Evolutionary conservation across 37 sponge, comb jelly and placozoan genomes (phyloP).

Genomic region (Geodia barretti): DNA sequence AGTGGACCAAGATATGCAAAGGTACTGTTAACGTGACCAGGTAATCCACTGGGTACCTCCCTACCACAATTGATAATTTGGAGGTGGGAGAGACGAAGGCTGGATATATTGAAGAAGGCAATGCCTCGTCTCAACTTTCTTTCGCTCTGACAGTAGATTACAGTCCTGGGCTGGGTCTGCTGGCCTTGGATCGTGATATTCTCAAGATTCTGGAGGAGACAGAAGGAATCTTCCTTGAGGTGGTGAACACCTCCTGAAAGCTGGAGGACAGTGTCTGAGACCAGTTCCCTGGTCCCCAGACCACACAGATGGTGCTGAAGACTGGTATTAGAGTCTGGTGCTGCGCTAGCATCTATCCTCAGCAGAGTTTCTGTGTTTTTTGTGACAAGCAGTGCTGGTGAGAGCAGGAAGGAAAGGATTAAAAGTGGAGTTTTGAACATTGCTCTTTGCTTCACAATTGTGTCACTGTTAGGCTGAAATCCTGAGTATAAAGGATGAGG

Average conservation of each 20-base stretch:
- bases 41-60: not conserved
- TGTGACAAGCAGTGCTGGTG: too few relatives aligned
- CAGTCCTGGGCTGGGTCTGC: too few relatives aligned
- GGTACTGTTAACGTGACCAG: slow-evolving; percentile 5
- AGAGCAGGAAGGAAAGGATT: too few relatives aligned
- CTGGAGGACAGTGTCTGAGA: slow-evolving; percentile 4
- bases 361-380: too few relatives aligned
- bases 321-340: not conserved
- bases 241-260: slow-evolving; percentile 6
- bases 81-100: slow-evolving; percentile 12
- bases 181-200: slow-evolving; percentile 24
- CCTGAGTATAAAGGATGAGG: too few relatives aligned
- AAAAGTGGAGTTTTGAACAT: too few relatives aligned
- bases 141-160: too few relatives aligned
- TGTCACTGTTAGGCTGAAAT: too few relatives aligned
- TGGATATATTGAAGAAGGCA: slow-evolving; percentile 19
- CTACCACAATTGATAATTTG: slow-evolving; percentile 6
- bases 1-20: not conserved
- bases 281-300: too few relatives aligned
- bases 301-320: slow-evolving; percentile 19
- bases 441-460: too few relatives aligned
- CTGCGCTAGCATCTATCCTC: too few relatives aligned
- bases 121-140: slow-evolving; percentile 24
- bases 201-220: not conserved
- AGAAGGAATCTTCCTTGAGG: not conserved